Base-by-base conservation (phyloP, 2,113 vertebrate genomes). In the Solenodon paradoxus region DNA sequence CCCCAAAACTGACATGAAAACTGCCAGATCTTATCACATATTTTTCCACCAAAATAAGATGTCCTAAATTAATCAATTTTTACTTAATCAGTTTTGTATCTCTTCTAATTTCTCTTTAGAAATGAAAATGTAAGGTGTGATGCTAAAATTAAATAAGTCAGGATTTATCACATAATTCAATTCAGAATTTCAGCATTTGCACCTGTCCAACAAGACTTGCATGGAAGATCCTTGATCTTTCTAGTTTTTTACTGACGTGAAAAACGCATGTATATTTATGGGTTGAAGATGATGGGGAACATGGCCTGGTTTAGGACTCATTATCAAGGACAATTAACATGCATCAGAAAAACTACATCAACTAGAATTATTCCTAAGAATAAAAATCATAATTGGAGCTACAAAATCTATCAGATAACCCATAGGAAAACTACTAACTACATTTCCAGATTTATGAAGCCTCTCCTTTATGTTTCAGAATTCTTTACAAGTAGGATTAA, bases 71-170 rank as follows among this genome's bases (percentile, higher is more conserved):
- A 93, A 49, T 66, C 53, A 22, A n/a, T 47, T 57, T 92, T 59
- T 83, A 28, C 4, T 59, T 79, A 75, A 69, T 35, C 1, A 84
- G 28, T 57, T 63, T 59, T 92, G 24, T 6, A 1, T 82, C 35
- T 96, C 35, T 89, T 83, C 11, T 64, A 64, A 64, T 89, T 86
- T 85, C 28, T 88, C 16, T 89, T 82, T 53, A 79, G 49, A 61
- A 92, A 75, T 63, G 4, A 53, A 94, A 95, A 55, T 68, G 61
- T 68, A 81, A n/a, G 3, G 1, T 35, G 0, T n/a, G 30, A 8
- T 85, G 2, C 40, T 75, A 93, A 90, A 59, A 59, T 88, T 64
- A 87, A 40, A n/a, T 69, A n/a, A 15, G 0, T 63, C 32, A 77
- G 45, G 17, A 57, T 69, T 79, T 81, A 61, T 86, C 32, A 68